A percentile compares a stretch with the other conserved stretches of the same genome.
Conservation (phyloP, 2,113 vertebrate genomes). For the Cynoglossus semilaevis region DNA sequence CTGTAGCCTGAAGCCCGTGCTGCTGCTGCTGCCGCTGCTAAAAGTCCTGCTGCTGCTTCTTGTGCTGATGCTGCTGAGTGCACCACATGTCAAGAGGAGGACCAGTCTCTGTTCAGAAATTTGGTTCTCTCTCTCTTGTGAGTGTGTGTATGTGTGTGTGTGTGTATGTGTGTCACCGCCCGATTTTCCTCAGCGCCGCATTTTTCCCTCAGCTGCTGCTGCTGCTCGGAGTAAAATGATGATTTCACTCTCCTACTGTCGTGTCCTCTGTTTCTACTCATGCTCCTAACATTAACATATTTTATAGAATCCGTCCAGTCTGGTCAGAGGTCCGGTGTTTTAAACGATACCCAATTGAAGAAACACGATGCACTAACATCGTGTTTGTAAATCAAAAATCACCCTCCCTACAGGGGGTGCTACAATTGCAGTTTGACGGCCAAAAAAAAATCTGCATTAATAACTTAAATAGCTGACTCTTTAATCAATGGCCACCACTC, state of each 20-base stretch:
- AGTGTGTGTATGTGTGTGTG: constrained; percentile 16
- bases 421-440: too few species aligned
- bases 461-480: too few species aligned
- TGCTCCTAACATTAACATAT: constrained; percentile 27
- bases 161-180: constrained; percentile 14
- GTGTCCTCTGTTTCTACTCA: constrained; percentile 21
- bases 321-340: too few species aligned
- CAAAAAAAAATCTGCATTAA: too few species aligned
- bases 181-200: constrained; percentile 47
- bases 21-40: constrained; percentile 15
- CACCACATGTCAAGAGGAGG: constrained; percentile 64
- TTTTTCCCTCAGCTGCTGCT: constrained; percentile 42
- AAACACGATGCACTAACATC: too few species aligned
- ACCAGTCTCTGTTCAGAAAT: constrained; percentile 35
- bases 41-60: background rate
- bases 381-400: too few species aligned
- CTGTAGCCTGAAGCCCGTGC: constrained; percentile 13
- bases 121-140: constrained; percentile 16
- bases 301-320: too few species aligned
- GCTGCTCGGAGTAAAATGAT: constrained; percentile 3
- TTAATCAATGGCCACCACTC: too few species aligned
- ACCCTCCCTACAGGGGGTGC: too few species aligned
- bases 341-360: too few species aligned
- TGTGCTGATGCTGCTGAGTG: constrained; percentile 36
- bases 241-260: constrained; percentile 13